Evolutionary conservation across 1,140 invertebrate genomes (phyloP).

Genomic region (Diploscapter pachys): DNA sequence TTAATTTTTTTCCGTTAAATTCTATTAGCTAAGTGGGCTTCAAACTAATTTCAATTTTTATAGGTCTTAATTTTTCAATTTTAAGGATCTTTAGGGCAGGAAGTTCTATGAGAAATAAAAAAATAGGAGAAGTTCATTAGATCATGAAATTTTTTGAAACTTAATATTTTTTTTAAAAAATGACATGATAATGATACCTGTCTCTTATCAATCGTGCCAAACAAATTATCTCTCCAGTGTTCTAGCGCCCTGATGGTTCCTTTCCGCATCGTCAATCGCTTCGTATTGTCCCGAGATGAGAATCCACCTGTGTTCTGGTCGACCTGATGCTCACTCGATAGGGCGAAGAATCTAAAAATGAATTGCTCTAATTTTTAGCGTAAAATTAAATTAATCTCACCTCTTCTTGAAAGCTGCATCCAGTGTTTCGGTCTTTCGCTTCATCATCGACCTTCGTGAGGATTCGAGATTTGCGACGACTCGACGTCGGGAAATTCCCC

Average conservation of each 20-base stretch:
- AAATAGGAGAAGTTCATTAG: neutral
- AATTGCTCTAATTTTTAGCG: too few relatives aligned
- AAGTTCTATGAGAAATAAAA: neutral
- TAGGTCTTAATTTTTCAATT: too few relatives aligned
- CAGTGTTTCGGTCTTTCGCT: conserved; percentile 51
- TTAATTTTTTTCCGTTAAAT: neutral
- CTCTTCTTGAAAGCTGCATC: conserved; percentile 54
- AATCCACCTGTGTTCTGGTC: conserved; percentile 27
- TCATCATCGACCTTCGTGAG: conserved; percentile 49
- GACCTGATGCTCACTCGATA: conserved; percentile 39
- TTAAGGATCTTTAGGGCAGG: too few relatives aligned
- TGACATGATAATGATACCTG: conserved; percentile 13
- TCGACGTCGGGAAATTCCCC: conserved; percentile 45
- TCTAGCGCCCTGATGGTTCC: conserved; percentile 47
- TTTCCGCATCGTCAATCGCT: conserved; percentile 44
- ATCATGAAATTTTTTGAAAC: neutral
- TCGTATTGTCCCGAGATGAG: conserved; percentile 31
- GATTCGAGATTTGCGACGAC: conserved; percentile 53
- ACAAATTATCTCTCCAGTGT: conserved; percentile 42
- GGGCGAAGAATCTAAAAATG: conserved; percentile 45
- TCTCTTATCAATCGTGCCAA: conserved; percentile 44
- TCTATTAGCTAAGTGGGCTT: neutral
- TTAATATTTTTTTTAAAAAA: neutral
- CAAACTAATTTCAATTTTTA: neutral
- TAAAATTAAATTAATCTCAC: too few relatives aligned